phyloP scores from a whole-genome alignment of 2,113 vertebrate genomes.

The Elachura formosa region DNA sequence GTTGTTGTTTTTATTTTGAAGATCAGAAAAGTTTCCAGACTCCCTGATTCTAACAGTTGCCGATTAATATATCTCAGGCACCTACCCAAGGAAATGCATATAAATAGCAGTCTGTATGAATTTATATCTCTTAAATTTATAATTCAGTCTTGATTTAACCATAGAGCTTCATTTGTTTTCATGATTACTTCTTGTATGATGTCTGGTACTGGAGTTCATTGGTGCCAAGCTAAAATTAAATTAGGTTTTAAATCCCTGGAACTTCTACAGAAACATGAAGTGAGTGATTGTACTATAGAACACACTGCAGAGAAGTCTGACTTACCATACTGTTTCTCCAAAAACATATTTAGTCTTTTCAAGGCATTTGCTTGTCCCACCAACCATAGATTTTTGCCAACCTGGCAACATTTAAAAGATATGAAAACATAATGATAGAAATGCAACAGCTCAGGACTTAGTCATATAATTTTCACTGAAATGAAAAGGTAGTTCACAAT shows the following conservation, averaged over 20 bases:
- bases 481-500: neutral
- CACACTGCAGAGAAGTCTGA: neutral
- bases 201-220: neutral
- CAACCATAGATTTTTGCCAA: neutral
- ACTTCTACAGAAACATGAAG: slow-evolving; percentile 27
- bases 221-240: slow-evolving; percentile 54
- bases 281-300: neutral
- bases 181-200: slow-evolving; percentile 4
- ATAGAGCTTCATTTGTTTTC: slow-evolving; percentile 55
- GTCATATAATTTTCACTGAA: neutral
- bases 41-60: neutral
- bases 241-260: slow-evolving; percentile 44
- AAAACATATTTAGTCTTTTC: slow-evolving; percentile 3
- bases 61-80: slow-evolving; percentile 28
- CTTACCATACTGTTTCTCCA: neutral
- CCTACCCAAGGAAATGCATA: neutral
- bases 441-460: neutral
- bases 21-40: slow-evolving; percentile 24
- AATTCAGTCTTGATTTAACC: slow-evolving; percentile 5
- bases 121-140: slow-evolving; percentile 33
- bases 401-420: neutral
- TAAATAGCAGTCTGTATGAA: neutral
- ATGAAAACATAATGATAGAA: neutral
- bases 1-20: slow-evolving; percentile 1
- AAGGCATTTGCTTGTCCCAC: neutral